A percentile compares a stretch with the other conserved stretches of the same genome.
These are phyloP conservation scores for Arenicola marina DNA, from an alignment of 2,888 invertebrate species.

Conservation along the genomic window DNA sequence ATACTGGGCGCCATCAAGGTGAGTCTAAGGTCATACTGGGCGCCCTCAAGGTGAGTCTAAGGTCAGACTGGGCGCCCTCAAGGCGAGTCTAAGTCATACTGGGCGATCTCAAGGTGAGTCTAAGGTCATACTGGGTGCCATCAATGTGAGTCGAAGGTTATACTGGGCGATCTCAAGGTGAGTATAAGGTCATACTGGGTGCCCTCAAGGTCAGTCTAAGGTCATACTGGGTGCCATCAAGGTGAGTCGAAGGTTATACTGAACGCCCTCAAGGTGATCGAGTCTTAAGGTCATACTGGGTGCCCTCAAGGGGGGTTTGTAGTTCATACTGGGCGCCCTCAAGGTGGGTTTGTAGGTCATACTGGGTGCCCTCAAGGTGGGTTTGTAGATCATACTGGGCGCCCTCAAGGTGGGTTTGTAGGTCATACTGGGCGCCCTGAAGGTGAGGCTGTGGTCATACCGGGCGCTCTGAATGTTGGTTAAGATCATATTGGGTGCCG, in stretches of 20 bases:
- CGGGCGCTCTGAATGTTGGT: slow-evolving; percentile 93
- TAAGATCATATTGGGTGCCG: no score
- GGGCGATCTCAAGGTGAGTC: no score
- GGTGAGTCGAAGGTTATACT: no score
- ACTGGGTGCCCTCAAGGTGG: slow-evolving; percentile 84
- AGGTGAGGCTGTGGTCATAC: slow-evolving; percentile 85
- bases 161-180: no score
- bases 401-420: slow-evolving; percentile 90
- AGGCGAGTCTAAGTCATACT: no score
- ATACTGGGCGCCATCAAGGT: slow-evolving; percentile 89
- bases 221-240: no score
- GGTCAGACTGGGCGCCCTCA: slow-evolving; percentile 91
- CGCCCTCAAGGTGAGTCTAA: slow-evolving; percentile 87
- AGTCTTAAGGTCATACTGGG: no score
- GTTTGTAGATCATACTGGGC: slow-evolving; percentile 92
- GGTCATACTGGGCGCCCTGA: slow-evolving; percentile 91
- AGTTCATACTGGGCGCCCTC: slow-evolving; percentile 91
- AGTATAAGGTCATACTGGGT: no score
- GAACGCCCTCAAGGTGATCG: no score
- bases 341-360: slow-evolving; percentile 91
- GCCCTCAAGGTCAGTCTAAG: no score
- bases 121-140: slow-evolving; percentile 91
- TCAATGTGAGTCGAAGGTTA: no score
- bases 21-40: slow-evolving; percentile 90
- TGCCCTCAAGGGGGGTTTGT: no score